Conservation (phyloP, 1,140 invertebrate species). For the Platyura marginata region DNA sequence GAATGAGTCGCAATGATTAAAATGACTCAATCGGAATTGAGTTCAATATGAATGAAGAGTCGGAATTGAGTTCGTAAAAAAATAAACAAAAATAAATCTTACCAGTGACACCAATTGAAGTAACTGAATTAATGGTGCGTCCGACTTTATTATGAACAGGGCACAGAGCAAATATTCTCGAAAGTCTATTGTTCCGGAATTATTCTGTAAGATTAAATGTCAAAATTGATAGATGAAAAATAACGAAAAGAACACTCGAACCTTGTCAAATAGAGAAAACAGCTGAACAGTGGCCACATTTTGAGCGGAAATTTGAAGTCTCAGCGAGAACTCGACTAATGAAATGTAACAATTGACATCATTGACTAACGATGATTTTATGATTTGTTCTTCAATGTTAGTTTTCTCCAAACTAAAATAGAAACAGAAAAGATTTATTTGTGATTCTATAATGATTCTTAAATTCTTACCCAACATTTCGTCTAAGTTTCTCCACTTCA, state of each 20-base stretch:
- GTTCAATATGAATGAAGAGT: too few relatives aligned
- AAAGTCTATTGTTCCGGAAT: neutral
- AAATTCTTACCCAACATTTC: conserved; percentile 47
- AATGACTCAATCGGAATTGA: too few relatives aligned
- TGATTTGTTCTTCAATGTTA: neutral
- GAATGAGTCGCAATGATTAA: too few relatives aligned
- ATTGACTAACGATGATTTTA: neutral
- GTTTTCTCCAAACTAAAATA: neutral
- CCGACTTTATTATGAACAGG: neutral
- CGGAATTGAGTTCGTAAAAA: too few relatives aligned
- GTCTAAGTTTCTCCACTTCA: conserved; percentile 56
- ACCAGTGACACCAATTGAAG: neutral
- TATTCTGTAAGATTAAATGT: neutral
- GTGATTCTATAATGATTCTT: conserved; percentile 1
- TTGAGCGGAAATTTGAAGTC: neutral
- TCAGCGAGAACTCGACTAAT: neutral
- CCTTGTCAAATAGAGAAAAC: neutral
- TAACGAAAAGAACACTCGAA: neutral
- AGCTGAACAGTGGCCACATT: neutral
- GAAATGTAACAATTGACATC: neutral
- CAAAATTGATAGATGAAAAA: too few relatives aligned
- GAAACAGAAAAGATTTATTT: neutral
- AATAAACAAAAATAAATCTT: too few relatives aligned
- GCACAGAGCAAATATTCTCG: neutral
- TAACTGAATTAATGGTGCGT: neutral